These are phyloP conservation scores for Cheilosia pagana DNA, from an alignment of 2,888 invertebrate species.

Conservation along the genomic window DNA sequence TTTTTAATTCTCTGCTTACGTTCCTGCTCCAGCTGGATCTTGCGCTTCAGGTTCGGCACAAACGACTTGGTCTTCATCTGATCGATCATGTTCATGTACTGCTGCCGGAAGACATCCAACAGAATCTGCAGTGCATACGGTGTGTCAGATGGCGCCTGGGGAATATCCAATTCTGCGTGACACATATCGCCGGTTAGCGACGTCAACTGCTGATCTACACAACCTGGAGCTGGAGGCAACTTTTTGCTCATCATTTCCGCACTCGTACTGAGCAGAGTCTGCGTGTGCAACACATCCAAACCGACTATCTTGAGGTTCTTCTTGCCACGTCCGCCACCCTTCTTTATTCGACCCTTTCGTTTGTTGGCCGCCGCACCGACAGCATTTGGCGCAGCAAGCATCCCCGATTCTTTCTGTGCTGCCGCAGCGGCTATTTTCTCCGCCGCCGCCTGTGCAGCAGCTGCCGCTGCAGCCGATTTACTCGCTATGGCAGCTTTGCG, in stretches of 20 bases:
- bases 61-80: constrained; percentile 93
- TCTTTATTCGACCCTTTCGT: constrained; percentile 86
- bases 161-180: constrained; percentile 93
- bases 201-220: constrained; percentile 95
- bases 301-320: constrained; percentile 92
- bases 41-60: constrained; percentile 88
- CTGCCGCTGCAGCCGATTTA: constrained; percentile 81
- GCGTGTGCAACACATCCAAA: constrained; percentile 93
- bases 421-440: constrained; percentile 82
- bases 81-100: constrained; percentile 93
- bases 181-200: constrained; percentile 89
- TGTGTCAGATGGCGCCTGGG: constrained; percentile 89
- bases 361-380: constrained; percentile 62
- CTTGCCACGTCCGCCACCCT: constrained; percentile 85
- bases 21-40: constrained; percentile 93
- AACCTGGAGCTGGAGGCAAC: constrained; percentile 94
- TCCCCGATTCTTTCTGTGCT: constrained; percentile 72
- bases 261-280: constrained; percentile 94
- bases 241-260: constrained; percentile 89
- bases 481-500: constrained; percentile 82
- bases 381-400: constrained; percentile 39
- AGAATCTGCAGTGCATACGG: constrained; percentile 94
- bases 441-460: constrained; percentile 79
- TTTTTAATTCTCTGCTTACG: constrained; percentile 92
- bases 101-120: constrained; percentile 92